Evolutionary conservation across 2,888 invertebrate species (phyloP).

Genomic region (Escarpia spicata): DNA sequence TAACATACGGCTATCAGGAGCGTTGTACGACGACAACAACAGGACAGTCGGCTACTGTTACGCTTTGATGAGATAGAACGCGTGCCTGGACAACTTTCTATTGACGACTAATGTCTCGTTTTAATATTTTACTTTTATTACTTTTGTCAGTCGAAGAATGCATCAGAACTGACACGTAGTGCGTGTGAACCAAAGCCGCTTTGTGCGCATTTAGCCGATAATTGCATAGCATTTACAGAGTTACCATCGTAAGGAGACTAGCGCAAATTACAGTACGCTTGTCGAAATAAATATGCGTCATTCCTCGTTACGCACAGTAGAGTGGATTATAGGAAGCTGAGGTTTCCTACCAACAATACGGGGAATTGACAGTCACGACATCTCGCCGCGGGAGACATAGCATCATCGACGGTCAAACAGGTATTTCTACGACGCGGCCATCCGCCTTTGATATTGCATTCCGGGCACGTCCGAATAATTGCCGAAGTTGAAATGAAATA

Average conservation of each 20-base stretch:
- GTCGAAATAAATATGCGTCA: slow-evolving; percentile 13
- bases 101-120: not conserved
- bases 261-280: not conserved
- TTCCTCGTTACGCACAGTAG: not conserved
- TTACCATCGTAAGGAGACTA: not conserved
- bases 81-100: not conserved
- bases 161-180: not conserved
- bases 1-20: not conserved
- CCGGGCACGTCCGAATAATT: not conserved
- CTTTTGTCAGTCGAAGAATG: not conserved
- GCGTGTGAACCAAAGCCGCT: not conserved
- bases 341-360: not conserved
- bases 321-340: not conserved
- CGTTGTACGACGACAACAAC: not conserved
- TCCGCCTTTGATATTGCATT: not conserved
- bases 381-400: not conserved
- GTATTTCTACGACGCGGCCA: not conserved
- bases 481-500: not conserved
- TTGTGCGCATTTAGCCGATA: not conserved
- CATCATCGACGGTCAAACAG: not conserved
- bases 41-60: not conserved
- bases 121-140: not conserved
- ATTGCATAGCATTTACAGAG: not conserved
- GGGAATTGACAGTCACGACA: not conserved
- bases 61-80: not conserved